These are phyloP conservation scores for Tachyglossus aculeatus DNA, from an alignment of 2,797 vertebrate genomes.

Conservation along the genomic window DNA sequence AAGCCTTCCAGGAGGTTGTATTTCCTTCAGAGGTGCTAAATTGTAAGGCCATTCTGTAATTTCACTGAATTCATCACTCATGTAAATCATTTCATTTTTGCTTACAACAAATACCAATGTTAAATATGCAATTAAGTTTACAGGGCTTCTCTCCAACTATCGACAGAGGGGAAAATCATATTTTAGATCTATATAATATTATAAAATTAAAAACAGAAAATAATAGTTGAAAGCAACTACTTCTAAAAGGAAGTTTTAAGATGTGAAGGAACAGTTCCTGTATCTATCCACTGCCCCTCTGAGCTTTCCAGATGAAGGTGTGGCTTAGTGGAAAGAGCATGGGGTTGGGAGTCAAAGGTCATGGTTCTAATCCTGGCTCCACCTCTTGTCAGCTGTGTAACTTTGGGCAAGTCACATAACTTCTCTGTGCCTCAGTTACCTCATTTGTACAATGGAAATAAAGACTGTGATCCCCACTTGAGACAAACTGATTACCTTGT, in stretches of 20 bases:
- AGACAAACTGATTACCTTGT: too few species aligned
- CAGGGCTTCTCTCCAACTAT: background rate
- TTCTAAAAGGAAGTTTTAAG: background rate
- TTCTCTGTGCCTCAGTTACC: too few species aligned
- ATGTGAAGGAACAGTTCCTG: background rate
- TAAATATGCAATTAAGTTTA: slow-evolving; percentile 18
- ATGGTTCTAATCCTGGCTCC: too few species aligned
- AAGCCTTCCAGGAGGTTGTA: background rate
- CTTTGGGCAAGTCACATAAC: too few species aligned
- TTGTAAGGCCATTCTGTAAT: slow-evolving; percentile 19
- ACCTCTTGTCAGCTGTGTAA: too few species aligned
- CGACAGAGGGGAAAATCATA: background rate
- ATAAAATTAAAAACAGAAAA: background rate
- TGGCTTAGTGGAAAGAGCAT: background rate
- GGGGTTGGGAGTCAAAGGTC: background rate
- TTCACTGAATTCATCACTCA: slow-evolving; percentile 11
- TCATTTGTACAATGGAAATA: too few species aligned
- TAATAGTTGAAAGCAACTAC: background rate
- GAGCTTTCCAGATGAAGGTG: slow-evolving; percentile 8
- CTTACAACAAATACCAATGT: background rate
- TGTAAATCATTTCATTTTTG: slow-evolving; percentile 25
- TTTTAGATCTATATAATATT: background rate
- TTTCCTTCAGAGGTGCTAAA: background rate
- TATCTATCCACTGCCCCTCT: background rate
- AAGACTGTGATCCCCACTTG: too few species aligned